phyloP scores from a whole-genome alignment of 1,140 invertebrate species.

The Ostrea denselamellosa region DNA sequence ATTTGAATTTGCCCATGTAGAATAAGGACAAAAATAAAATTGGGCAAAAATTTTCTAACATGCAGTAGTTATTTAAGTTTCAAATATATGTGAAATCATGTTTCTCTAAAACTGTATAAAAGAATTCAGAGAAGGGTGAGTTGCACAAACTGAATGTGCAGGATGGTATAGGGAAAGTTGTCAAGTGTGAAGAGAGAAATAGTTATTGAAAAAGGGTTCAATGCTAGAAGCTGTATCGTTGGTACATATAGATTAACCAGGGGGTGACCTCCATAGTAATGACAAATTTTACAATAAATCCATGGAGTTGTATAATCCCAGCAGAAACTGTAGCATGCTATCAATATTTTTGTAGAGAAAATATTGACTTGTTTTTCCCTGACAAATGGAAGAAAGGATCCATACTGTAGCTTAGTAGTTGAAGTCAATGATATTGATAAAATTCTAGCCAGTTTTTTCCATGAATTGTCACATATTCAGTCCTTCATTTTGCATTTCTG shows the following conservation, averaged over 20 bases:
- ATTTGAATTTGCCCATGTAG: too few species aligned
- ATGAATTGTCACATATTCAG: constrained; percentile 42
- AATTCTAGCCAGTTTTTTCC: constrained; percentile 54
- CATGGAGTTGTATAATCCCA: constrained; percentile 62
- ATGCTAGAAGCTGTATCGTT: constrained; percentile 35
- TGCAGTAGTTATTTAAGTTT: background rate
- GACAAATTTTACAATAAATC: constrained; percentile 61
- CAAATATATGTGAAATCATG: background rate
- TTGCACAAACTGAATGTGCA: background rate
- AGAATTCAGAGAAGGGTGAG: background rate
- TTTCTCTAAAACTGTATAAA: background rate
- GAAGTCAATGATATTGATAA: constrained; percentile 68
- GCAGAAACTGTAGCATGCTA: constrained; percentile 52
- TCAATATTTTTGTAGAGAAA: constrained; percentile 68
- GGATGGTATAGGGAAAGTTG: background rate
- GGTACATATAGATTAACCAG: constrained; percentile 47
- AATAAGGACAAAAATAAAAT: too few species aligned
- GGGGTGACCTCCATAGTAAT: constrained; percentile 49
- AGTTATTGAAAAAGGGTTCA: constrained; percentile 47
- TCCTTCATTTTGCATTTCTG: constrained; percentile 42
- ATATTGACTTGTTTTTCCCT: constrained; percentile 62
- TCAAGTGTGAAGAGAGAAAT: constrained; percentile 28
- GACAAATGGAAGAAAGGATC: constrained; percentile 57
- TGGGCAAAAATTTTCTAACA: too few species aligned
- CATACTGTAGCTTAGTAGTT: constrained; percentile 53